Base-by-base conservation (phyloP, 2,888 invertebrate genomes). In the Cataglyphis altisquamis region DNA sequence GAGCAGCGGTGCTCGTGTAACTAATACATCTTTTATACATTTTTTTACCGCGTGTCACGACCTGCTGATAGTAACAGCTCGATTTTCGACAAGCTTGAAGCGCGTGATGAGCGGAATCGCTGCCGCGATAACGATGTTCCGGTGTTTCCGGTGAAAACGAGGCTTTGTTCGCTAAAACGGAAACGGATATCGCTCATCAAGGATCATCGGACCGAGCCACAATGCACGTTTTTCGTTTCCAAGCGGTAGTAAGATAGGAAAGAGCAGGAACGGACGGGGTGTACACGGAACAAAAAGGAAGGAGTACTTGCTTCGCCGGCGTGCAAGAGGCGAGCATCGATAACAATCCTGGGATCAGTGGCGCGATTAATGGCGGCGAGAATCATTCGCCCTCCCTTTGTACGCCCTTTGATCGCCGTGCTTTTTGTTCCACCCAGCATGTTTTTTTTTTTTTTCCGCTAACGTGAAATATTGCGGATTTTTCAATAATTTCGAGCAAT, bases 101-200 rank as follows among this genome's bases (percentile, higher is more conserved):
- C 32, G 57, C 63, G 60, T 45, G 55, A 66, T 67, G 83, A 82
- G 87, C 84, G 87, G 88, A 90, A 86, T 90, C 92, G 88, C 82
- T 88, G 89, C 89, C 88, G 82, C 88, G 91, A 92, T 94, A 94
- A 94, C 92, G 93, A 94, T 91, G 93, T 93, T 94, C 93, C 92
- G 88, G 88, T 92, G 91, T 89, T 94, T 93, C 94, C 93, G 90
- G 88, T 87, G 90, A 90, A 91, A 91, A 91, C 89, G 90, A 91
- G 81, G 92, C 93, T 94, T 94, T 94, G 94, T 94, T 93, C 93
- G 91, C 90, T 90, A 87, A 74, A 78, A 84, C 92, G 93, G 94
- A 94, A 94, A 91, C 94, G 94, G 94, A 94, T 93, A 92, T 93
- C 94, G 93, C 94, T 94, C 94, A 94, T 94, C 94, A 93, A 91